Base-by-base conservation (phyloP, 2,113 vertebrate species). In the Takifugu flavidus region DNA sequence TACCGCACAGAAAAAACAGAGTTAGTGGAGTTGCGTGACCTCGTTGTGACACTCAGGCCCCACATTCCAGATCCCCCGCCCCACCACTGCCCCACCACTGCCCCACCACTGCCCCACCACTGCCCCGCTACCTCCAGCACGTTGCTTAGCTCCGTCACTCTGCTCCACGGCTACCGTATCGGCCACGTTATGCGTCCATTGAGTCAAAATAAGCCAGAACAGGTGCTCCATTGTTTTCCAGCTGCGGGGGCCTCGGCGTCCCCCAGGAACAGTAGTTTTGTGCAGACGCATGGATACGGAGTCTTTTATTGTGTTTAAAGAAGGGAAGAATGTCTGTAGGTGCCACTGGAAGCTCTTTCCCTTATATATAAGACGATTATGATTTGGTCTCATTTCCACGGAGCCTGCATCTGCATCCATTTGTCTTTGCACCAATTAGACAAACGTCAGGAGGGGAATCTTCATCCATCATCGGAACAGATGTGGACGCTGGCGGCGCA, bases 141-240 rank as follows among this genome's bases (percentile, higher is more conserved):
- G 6, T 4, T 49, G 27, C 49, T 56, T 64, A 53, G 42, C 66
- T 46, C 49, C 42, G 68, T 73, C 83, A 54, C 44, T 12, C 56
- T 49, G 56, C 70, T 53, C 42, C 59, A 25, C 27, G 47, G 34
- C 59, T 5, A 27, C 8, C 61, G 34, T 47, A 72, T 59, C 67
- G 49, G 68, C 64, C 60, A 61, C 62, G 65, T 73, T 69, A 56
- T 71, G 54, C 72, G 62, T 67, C 74, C 58, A 44, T 45, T 72
- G 60, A 75, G 73, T 78, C 54, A 59, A 65, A 73, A 66, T 59
- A 72, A 79, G 60, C 31, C 70, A 52, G 45, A 74, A 74, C 83
- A 86, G 84, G 74, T 83, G 86, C 58, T 63, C 67, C 54, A 74
- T 83, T 82, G 80, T 80, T 79, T 80, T 62, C 13, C 46, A n/a